phyloP scores from a whole-genome alignment of 2,113 vertebrate species.

The Labrus mixtus region DNA sequence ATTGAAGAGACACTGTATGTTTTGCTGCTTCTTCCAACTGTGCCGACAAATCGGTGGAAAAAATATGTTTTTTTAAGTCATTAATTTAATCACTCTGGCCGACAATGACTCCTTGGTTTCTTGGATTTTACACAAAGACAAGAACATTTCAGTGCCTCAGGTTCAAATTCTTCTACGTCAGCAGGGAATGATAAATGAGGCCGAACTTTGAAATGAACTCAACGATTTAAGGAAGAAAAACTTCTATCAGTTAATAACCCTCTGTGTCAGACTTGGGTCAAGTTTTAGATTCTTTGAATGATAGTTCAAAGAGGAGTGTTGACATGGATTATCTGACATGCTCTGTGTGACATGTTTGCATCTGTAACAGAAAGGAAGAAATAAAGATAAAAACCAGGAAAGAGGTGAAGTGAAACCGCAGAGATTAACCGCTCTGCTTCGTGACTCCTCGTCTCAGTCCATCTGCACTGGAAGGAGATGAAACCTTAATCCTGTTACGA shows the following conservation, averaged over 20 bases:
- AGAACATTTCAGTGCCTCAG: slow-evolving; percentile 14
- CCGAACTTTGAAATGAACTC: neutral
- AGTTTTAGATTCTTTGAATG: neutral
- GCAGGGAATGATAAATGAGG: slow-evolving; percentile 2
- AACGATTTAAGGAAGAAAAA: neutral
- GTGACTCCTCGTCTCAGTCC: slow-evolving; percentile 36
- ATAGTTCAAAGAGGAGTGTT: neutral
- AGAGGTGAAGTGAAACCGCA: slow-evolving; percentile 25
- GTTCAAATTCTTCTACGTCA: slow-evolving; percentile 12
- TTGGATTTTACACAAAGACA: neutral
- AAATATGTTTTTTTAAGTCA: slow-evolving; percentile 34
- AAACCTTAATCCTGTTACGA: slow-evolving; percentile 77
- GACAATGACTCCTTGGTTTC: neutral
- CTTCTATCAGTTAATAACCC: neutral
- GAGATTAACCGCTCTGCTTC: slow-evolving; percentile 42
- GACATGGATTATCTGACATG: neutral
- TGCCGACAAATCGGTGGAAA: slow-evolving; percentile 10
- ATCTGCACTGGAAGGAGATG: slow-evolving; percentile 62
- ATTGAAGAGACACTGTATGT: neutral
- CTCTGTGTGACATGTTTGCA: neutral
- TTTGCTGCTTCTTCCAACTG: slow-evolving; percentile 23
- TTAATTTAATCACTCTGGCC: neutral
- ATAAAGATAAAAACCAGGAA: slow-evolving; percentile 3
- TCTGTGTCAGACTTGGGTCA: slow-evolving; percentile 3
- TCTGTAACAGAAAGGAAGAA: slow-evolving; percentile 7